Conservation (phyloP, 2,113 vertebrate species). For the Gnathonemus echidnorhynchus region DNA sequence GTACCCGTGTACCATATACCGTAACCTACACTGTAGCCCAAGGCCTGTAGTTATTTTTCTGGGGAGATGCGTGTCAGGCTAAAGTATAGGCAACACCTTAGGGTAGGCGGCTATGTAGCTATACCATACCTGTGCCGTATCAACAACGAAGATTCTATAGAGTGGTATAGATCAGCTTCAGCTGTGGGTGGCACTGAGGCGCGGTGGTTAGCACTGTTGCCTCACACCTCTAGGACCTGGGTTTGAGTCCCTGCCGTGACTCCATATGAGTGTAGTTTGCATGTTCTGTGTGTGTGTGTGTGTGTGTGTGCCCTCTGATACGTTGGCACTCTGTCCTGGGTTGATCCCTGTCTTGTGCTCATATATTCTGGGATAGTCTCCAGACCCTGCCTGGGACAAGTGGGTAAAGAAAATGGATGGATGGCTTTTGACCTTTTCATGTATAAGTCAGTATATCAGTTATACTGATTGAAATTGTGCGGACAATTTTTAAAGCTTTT, state of each 20-base stretch:
- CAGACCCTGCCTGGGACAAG: background rate
- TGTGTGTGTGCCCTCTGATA: background rate
- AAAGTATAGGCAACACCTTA: background rate
- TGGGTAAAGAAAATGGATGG: background rate
- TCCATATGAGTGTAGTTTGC: background rate
- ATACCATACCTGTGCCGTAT: background rate
- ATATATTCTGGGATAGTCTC: background rate
- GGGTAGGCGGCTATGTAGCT: background rate
- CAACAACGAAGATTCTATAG: background rate
- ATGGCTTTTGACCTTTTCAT: background rate
- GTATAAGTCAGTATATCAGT: background rate
- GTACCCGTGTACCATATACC: background rate
- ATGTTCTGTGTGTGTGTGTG: background rate
- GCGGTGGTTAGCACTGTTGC: background rate
- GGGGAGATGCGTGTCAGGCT: background rate
- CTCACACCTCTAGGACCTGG: background rate
- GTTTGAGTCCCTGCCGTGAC: background rate
- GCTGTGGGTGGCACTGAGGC: background rate
- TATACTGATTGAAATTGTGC: background rate
- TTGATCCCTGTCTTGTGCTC: background rate
- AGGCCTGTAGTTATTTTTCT: background rate
- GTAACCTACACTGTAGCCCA: background rate
- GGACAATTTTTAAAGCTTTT: background rate
- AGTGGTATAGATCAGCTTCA: background rate
- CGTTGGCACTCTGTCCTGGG: background rate